Percentiles rank a stretch among this genome's conserved stretches.
Conservation (phyloP, 2,113 vertebrate species). For the Jaculus jaculus region DNA sequence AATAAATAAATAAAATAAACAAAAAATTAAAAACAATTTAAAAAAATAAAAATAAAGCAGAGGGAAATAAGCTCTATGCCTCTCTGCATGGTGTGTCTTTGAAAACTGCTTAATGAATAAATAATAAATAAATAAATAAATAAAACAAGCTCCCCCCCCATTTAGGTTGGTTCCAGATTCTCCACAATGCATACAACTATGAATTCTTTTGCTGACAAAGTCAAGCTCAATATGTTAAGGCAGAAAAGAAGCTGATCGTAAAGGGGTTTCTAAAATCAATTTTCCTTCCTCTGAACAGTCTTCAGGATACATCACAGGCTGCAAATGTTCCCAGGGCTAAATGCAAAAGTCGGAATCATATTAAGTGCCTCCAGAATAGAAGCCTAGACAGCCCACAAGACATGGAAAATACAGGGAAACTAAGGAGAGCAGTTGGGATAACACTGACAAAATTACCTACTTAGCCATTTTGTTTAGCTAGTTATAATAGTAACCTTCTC, state of each 20-base stretch:
- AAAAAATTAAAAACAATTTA: too few species aligned
- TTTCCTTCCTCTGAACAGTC: background rate
- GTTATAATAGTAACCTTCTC: background rate
- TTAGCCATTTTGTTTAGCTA: background rate
- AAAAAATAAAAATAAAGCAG: background rate
- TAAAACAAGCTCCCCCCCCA: background rate
- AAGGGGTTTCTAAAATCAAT: background rate
- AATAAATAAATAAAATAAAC: too few species aligned
- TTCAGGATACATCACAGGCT: background rate
- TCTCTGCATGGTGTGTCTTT: background rate
- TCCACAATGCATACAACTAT: background rate
- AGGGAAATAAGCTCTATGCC: background rate
- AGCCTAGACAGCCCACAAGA: fast-evolving
- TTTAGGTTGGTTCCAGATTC: background rate
- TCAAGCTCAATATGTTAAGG: background rate
- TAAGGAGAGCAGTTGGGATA: background rate
- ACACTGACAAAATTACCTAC: too few species aligned
- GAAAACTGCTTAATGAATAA: background rate
- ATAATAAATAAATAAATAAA: background rate
- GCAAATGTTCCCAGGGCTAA: background rate
- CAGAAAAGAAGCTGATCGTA: background rate
- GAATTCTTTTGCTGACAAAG: background rate
- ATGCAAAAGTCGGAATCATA: background rate
- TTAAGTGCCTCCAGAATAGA: background rate
- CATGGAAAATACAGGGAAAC: background rate